Conservation (phyloP, 2,888 invertebrate genomes). For the Punctoribates punctum region DNA sequence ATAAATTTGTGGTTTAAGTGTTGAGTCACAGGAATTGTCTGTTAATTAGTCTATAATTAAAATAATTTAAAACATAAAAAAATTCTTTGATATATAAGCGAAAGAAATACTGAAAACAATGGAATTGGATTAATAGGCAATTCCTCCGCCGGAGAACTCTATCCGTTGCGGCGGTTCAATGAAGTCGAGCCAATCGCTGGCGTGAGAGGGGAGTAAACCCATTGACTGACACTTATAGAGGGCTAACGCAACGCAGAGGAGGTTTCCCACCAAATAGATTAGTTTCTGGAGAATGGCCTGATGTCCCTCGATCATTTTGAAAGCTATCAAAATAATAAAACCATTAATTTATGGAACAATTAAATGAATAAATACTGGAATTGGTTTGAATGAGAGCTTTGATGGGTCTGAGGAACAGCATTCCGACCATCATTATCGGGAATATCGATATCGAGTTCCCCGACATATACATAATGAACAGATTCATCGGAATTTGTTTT, state of each 20-base stretch:
- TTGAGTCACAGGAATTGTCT: too few relatives aligned
- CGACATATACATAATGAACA: constrained; percentile 99
- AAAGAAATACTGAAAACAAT: background rate
- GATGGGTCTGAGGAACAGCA: constrained; percentile 93
- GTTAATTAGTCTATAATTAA: too few relatives aligned
- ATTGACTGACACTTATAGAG: constrained; percentile 97
- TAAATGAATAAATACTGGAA: constrained; percentile 54
- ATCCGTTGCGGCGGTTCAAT: constrained; percentile 80
- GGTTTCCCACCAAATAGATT: constrained; percentile 87
- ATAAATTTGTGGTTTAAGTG: too few relatives aligned
- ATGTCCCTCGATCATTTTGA: constrained; percentile 89
- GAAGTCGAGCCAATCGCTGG: constrained; percentile 97
- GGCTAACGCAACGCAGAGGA: constrained; percentile 84
- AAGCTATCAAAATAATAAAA: constrained; percentile 58
- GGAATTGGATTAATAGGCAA: constrained; percentile 53
- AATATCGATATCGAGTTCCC: constrained; percentile 98
- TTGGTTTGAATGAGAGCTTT: constrained; percentile 86
- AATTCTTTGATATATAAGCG: too few relatives aligned
- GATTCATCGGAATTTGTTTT: constrained; percentile 93
- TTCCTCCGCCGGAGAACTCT: constrained; percentile 80
- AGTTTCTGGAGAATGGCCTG: constrained; percentile 86
- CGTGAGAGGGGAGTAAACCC: constrained; percentile 92
- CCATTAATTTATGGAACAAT: constrained; percentile 22
- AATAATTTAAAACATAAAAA: too few relatives aligned
- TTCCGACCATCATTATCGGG: constrained; percentile 99